phyloP scores from a whole-genome alignment of 2,797 vertebrate genomes.

The Macrochelys suwanniensis region DNA sequence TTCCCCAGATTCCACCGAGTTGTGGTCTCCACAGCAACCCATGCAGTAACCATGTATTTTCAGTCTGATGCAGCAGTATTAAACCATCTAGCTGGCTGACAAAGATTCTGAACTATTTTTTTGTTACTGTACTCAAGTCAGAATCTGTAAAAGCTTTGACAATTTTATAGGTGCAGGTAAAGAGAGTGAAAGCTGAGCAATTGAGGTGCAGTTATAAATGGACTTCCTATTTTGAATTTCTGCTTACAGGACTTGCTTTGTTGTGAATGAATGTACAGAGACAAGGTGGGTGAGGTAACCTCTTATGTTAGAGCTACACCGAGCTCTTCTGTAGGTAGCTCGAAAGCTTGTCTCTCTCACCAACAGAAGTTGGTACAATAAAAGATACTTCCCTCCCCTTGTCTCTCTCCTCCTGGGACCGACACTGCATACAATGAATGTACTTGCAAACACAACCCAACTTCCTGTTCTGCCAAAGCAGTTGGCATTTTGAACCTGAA shows the following conservation, averaged over 20 bases:
- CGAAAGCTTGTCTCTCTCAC: neutral
- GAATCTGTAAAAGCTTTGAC: too few species aligned
- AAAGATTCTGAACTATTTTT: neutral
- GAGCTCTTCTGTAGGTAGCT: neutral
- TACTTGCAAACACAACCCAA: neutral
- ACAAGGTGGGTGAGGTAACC: fast-evolving
- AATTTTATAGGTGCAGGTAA: too few species aligned
- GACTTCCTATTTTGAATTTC: neutral
- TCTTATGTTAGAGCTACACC: neutral
- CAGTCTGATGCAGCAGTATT: fast-evolving
- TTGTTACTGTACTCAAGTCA: too few species aligned
- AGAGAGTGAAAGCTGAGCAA: too few species aligned
- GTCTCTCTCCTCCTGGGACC: neutral
- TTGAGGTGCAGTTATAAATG: too few species aligned
- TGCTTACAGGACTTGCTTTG: neutral
- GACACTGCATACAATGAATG: neutral
- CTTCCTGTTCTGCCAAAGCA: neutral
- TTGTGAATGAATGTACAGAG: fast-evolving
- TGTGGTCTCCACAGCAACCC: fast-evolving
- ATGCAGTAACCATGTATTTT: neutral
- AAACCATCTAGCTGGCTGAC: neutral
- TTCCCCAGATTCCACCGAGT: neutral
- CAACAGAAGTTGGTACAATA: neutral
- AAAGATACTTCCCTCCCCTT: neutral
- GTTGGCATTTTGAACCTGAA: neutral